These are phyloP conservation scores for Cerastis rubricosa DNA, from an alignment of 2,888 invertebrate genomes.

Conservation along the genomic window DNA sequence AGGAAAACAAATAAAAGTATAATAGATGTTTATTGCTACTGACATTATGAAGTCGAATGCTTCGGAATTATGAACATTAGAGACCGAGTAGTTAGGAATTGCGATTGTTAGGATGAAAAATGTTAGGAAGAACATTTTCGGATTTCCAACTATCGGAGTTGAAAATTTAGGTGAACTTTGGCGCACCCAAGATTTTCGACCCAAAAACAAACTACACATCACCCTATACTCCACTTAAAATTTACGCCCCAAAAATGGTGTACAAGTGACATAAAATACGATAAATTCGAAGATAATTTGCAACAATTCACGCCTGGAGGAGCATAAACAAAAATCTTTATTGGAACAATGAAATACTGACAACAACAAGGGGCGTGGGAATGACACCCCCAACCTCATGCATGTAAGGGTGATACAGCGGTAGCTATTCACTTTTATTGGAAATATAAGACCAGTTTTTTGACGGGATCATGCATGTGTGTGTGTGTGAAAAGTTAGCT, in stretches of 20 bases:
- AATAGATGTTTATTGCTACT: no score
- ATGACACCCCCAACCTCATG: conserved; percentile 23
- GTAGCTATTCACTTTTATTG: conserved; percentile 29
- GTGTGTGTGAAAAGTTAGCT: neutral
- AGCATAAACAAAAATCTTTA: conserved; percentile 62
- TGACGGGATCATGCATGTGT: neutral
- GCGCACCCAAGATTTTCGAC: neutral
- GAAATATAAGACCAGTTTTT: conserved; percentile 25
- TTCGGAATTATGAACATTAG: no score
- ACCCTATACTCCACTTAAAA: neutral
- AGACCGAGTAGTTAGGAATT: no score
- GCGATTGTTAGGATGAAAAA: no score
- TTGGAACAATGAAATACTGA: conserved; percentile 45
- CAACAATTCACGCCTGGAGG: conserved; percentile 43
- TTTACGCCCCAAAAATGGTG: conserved; percentile 15
- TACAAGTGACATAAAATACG: conserved; percentile 37
- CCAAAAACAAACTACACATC: neutral
- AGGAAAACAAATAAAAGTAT: no score
- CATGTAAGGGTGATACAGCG: conserved; percentile 33
- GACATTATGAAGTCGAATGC: no score
- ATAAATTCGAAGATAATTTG: conserved; percentile 59
- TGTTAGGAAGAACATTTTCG: no score
- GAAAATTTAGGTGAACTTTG: no score
- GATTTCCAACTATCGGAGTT: no score
- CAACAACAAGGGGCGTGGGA: conserved; percentile 51